Percentiles rank a stretch among this genome's conserved stretches.
phyloP scores from a whole-genome alignment of 2,797 vertebrate species.

The Argya squamiceps region DNA sequence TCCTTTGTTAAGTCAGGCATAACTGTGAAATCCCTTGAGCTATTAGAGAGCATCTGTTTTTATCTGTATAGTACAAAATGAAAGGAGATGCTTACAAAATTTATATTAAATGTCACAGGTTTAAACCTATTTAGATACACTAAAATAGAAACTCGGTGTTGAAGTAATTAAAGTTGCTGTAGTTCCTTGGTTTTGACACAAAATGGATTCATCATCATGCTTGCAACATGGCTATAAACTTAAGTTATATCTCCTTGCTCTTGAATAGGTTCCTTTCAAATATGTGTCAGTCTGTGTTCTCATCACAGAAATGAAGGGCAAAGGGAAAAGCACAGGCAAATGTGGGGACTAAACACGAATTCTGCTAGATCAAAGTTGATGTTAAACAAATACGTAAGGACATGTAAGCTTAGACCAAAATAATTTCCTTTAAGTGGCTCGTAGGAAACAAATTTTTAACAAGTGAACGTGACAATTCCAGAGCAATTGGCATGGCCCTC shows the following conservation, averaged over 20 bases:
- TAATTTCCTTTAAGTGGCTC: neutral
- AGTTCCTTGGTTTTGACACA: neutral
- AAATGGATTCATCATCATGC: neutral
- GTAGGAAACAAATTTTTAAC: fast-evolving
- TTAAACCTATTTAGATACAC: neutral
- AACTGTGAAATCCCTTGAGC: neutral
- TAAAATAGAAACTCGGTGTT: neutral
- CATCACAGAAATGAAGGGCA: neutral
- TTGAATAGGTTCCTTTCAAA: neutral
- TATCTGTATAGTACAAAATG: neutral
- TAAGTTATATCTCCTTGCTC: neutral
- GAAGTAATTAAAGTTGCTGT: neutral
- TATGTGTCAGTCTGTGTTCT: neutral
- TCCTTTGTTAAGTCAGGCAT: neutral
- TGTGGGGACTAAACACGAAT: neutral
- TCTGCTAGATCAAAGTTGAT: neutral
- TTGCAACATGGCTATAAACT: neutral
- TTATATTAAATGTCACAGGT: neutral
- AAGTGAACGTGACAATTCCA: neutral
- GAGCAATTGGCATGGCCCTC: too few species aligned
- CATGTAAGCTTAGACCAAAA: neutral
- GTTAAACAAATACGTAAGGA: neutral
- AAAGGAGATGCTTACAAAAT: neutral
- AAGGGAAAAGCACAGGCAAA: neutral
- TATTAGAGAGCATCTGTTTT: neutral